These are phyloP conservation scores for Synodontis membranacea DNA, from an alignment of 2,113 vertebrate species.

Conservation along the genomic window DNA sequence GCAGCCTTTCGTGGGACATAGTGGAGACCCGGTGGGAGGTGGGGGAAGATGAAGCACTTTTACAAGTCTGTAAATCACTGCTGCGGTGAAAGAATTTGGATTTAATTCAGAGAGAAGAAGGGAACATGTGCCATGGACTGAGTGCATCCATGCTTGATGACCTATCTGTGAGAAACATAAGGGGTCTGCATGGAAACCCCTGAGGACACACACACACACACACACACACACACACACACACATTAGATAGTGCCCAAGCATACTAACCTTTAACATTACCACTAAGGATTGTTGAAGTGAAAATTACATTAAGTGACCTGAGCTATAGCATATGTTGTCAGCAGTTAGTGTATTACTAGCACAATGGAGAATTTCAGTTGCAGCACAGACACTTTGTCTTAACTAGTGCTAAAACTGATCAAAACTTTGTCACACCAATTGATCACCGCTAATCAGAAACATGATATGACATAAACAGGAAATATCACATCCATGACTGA, in stretches of 20 bases:
- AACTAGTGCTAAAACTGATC: neutral
- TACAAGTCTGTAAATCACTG: constrained; percentile 51
- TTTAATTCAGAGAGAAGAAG: constrained; percentile 59
- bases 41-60: constrained; percentile 47
- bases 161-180: constrained; percentile 56
- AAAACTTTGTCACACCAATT: neutral
- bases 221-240: neutral
- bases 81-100: constrained; percentile 42
- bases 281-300: neutral
- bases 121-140: constrained; percentile 53
- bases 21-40: neutral
- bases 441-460: neutral
- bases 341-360: neutral
- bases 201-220: constrained; percentile 17
- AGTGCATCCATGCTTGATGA: constrained; percentile 46
- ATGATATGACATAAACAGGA: neutral
- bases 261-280: neutral
- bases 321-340: neutral
- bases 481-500: neutral
- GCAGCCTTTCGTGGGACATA: constrained; percentile 21
- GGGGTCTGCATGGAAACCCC: constrained; percentile 41
- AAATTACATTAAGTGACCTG: neutral
- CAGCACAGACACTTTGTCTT: neutral
- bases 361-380: neutral
- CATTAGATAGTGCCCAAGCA: neutral